Evolutionary conservation across 1,140 invertebrate genomes (phyloP), one percentile per base, ranked within the genome.

Genomic region (Hycleus phaleratus): DNA sequence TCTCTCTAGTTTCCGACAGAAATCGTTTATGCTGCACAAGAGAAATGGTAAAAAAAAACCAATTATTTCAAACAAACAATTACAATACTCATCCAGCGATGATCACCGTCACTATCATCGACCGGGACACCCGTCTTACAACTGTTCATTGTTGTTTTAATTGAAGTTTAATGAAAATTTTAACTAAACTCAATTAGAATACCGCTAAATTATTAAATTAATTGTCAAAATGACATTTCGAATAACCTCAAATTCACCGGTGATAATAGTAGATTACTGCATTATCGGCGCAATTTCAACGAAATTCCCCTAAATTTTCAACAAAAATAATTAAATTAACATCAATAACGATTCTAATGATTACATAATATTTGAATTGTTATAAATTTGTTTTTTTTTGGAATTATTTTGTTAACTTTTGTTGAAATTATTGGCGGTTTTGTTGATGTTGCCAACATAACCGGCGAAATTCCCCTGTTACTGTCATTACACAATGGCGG

Each of bases 21-120:
- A 92, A 93, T 54, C 87, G 78, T 58, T 88, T 83, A 73, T 94
- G 91, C 90, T 91, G 73, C 56, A 83, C 79, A 61, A 56, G 11
- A 40, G 12, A 52, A 39, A 18, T 18, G 18, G 3, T 7, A 1
- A 32, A 32, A 32, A 32, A 32, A 4, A 32, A 7, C 4, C 32
- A 32, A 32, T 32, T 32, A 7, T 32, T 56, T n/a, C 4, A 7
- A 53, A 18, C n/a, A 9, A 32, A 12, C 1, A 61, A 60, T 65
- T 72, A 74, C 72, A 60, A 74, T 72, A 59, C 72, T 73, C 49
- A 74, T 62, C 72, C 72, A 74, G 49, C 72, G 60, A 45, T 73
- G 66, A 58, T 74, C 72, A n/a, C 72, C 72, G 49, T 72, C 69
- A 7, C 58, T 58, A 64, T 74, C 72, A 46, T 69, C 70, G 2